These are phyloP conservation scores for Hylomyscus alleni DNA, from an alignment of 2,797 vertebrate species.

Conservation along the genomic window DNA sequence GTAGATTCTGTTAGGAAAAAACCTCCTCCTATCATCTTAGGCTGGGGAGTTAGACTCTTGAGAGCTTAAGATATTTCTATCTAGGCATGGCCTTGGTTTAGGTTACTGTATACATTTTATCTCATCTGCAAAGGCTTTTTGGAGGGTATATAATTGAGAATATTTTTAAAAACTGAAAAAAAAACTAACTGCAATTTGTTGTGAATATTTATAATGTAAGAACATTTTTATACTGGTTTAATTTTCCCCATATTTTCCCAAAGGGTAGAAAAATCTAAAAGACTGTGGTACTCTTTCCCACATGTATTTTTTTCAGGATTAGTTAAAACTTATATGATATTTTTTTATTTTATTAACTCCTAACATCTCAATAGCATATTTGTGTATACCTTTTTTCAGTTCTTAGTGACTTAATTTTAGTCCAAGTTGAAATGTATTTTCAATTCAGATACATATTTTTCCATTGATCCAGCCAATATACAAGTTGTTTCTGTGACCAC, in stretches of 20 bases:
- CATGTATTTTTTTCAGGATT: background rate
- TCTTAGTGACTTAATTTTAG: slow-evolving; percentile 72
- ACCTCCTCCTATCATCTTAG: background rate
- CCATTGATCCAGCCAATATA: slow-evolving; percentile 36
- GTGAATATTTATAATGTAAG: slow-evolving; percentile 28
- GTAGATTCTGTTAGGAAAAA: slow-evolving; percentile 16
- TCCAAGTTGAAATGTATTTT: slow-evolving; percentile 39
- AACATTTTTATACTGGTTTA: slow-evolving; percentile 35
- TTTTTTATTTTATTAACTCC: background rate
- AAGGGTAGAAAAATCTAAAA: slow-evolving; percentile 24
- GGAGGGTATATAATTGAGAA: background rate
- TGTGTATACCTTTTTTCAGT: slow-evolving; percentile 36
- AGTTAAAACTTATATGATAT: background rate
- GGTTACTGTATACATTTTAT: background rate
- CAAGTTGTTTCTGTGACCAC: slow-evolving; percentile 71
- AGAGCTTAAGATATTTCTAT: slow-evolving; percentile 1
- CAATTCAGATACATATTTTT: slow-evolving; percentile 65
- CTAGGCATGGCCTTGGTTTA: background rate
- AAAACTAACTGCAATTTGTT: slow-evolving; percentile 50
- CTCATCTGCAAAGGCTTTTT: slow-evolving; percentile 27
- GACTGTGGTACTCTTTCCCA: slow-evolving; percentile 8
- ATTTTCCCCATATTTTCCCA: slow-evolving; percentile 37
- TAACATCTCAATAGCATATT: background rate
- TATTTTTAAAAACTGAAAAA: slow-evolving; percentile 42
- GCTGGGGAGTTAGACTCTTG: background rate